Evolutionary conservation across 2,888 invertebrate genomes (phyloP), one percentile per base, ranked within the genome.

Genomic region (Anoplius nigerrimus): DNA sequence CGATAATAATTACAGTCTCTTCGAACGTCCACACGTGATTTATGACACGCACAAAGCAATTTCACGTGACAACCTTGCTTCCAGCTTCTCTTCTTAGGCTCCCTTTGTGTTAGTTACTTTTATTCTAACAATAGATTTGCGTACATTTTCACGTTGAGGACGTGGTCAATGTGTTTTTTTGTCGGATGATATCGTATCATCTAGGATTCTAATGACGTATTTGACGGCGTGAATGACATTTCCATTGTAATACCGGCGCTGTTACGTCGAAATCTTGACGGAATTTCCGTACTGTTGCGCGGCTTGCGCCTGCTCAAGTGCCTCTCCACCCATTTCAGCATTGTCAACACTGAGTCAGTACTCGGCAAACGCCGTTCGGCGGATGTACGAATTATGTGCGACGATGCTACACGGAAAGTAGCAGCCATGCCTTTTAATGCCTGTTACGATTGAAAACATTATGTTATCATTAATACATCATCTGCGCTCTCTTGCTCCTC

Each of bases 341-440:
- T 93, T 0, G 96, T 95, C 62, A 97, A 91, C 0, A 97, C 97
- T 0, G 96, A 95, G 89, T 97, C 97, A 0, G 97, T 95, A 43
- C 95, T 95, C 0, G 97, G 96, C 54, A 97, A 90, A 69, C 97
- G 94, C 58, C 95, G 92, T 85, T 96, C 96, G 0, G 97, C 97
- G 0, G 95, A 94, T 0, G 97, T 97, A 84, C 95, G 95, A 4
- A 94, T 94, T 81, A 96, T 95, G 84, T 93, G 92, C 0, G 96
- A 96, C 0, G 95, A 94, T 0, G 96, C 94, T 11, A 97, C 95
- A 59, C 97, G 93, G 92, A 97, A 97, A 2, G 97, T 97, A 0
- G 96, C 95, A 0, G 97, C 97, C 96, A 97, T 97, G 88, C 97
- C 97, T 90, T 96, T 96, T 65, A 97, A 90, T 0, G 96, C 95